Conservation (phyloP, 2,797 vertebrate species). For the Gambelia wislizenii region DNA sequence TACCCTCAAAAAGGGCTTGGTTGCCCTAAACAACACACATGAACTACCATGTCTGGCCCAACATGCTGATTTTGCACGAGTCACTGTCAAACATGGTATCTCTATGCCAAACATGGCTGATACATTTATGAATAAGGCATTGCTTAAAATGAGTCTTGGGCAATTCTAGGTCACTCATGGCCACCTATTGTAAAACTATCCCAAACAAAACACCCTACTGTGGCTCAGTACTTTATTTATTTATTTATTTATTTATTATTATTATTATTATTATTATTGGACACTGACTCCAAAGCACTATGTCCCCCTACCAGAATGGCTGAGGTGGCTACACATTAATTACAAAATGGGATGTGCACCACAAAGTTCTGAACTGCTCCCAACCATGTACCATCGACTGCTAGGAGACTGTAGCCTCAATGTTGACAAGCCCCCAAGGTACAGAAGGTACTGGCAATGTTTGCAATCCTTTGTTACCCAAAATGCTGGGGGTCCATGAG, state of each 20-base stretch:
- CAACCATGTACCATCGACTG: too few relatives aligned
- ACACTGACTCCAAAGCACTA: neutral
- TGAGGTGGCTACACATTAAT: neutral
- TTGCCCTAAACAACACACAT: neutral
- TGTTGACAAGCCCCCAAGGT: neutral
- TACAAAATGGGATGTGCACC: neutral
- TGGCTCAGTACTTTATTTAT: neutral
- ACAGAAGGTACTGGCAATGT: neutral
- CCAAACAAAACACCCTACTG: neutral
- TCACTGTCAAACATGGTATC: neutral
- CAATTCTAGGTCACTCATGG: neutral
- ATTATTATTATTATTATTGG: too few relatives aligned
- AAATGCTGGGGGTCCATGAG: too few relatives aligned
- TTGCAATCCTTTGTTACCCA: too few relatives aligned
- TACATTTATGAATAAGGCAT: neutral
- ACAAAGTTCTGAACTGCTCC: neutral
- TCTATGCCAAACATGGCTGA: neutral
- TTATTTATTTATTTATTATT: too few relatives aligned
- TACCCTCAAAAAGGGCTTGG: neutral
- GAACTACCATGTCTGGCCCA: neutral
- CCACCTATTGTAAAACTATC: neutral
- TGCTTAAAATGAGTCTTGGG: neutral
- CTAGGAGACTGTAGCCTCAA: neutral
- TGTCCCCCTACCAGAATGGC: neutral
- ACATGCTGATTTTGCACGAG: neutral